Conservation (phyloP, 2,888 invertebrate genomes). For the Galerucella pusilla region DNA sequence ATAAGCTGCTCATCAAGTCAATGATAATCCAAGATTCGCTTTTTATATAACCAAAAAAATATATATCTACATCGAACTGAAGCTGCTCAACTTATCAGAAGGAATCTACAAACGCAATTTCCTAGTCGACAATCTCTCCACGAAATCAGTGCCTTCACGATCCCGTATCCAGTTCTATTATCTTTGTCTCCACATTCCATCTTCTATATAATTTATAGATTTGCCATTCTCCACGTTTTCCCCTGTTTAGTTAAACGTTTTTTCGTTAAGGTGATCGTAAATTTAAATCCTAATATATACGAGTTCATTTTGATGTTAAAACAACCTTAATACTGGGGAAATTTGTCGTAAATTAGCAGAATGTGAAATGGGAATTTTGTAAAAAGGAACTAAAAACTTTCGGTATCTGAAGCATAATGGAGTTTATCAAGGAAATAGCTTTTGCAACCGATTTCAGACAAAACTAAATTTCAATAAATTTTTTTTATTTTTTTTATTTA, state of each 20-base stretch:
- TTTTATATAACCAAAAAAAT: background rate
- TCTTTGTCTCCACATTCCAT: constrained; percentile 49
- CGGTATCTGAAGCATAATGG: too few relatives aligned
- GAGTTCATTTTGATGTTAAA: background rate
- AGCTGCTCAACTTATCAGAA: constrained; percentile 43
- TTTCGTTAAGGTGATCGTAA: constrained; percentile 11
- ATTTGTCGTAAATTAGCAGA: background rate
- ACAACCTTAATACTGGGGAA: background rate
- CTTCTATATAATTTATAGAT: constrained; percentile 37
- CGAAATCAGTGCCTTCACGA: constrained; percentile 60
- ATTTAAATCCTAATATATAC: background rate
- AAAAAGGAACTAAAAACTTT: too few relatives aligned
- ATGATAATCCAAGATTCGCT: background rate
- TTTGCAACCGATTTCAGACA: too few relatives aligned
- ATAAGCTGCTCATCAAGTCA: too few relatives aligned
- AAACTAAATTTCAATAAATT: background rate
- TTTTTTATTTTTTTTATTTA: too few relatives aligned
- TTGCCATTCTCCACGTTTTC: constrained; percentile 13
- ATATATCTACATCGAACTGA: constrained; percentile 8
- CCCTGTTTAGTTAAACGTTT: constrained; percentile 20
- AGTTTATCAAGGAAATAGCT: too few relatives aligned
- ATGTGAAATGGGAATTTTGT: too few relatives aligned
- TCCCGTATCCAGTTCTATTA: constrained; percentile 43
- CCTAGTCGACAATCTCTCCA: constrained; percentile 61
- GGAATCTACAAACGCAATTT: constrained; percentile 63